Evolutionary conservation across 2,113 vertebrate species (phyloP).

Genomic region (Otis tarda): DNA sequence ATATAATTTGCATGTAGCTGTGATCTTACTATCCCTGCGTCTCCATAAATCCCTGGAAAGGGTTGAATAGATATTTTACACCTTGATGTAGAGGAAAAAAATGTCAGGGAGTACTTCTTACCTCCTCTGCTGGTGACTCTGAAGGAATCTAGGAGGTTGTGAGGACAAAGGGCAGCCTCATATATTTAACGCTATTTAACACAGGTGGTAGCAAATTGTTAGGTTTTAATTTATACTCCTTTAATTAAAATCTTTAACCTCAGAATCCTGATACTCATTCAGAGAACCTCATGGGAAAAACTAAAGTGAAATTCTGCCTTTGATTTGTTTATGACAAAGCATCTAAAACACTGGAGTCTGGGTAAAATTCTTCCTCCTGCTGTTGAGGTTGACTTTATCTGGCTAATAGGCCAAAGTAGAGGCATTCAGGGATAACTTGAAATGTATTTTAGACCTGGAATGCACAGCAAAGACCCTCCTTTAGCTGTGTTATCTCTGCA

Average conservation of each 20-base stretch:
- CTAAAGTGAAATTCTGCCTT: not conserved
- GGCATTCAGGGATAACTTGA: not conserved
- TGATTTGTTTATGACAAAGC: not conserved
- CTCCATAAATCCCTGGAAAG: not conserved
- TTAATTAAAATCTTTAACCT: slow-evolving; percentile 1
- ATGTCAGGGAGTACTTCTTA: not conserved
- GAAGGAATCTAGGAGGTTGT: not conserved
- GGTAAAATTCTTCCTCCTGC: not conserved
- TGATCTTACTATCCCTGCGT: not conserved
- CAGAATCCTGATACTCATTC: not conserved
- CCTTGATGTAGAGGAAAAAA: not conserved
- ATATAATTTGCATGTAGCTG: not conserved
- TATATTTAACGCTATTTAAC: not conserved
- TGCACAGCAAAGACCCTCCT: not conserved
- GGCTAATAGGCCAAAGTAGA: not conserved
- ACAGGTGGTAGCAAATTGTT: not conserved
- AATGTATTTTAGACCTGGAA: not conserved
- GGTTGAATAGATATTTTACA: not conserved
- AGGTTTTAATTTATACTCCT: not conserved
- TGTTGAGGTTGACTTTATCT: not conserved
- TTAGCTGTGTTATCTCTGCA: not conserved
- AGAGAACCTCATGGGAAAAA: not conserved
- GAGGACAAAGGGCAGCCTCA: not conserved
- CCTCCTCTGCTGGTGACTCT: not conserved
- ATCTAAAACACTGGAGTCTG: not conserved